Conservation (phyloP, 1,140 invertebrate genomes). For the Pseudomyrmex sp. region DNA sequence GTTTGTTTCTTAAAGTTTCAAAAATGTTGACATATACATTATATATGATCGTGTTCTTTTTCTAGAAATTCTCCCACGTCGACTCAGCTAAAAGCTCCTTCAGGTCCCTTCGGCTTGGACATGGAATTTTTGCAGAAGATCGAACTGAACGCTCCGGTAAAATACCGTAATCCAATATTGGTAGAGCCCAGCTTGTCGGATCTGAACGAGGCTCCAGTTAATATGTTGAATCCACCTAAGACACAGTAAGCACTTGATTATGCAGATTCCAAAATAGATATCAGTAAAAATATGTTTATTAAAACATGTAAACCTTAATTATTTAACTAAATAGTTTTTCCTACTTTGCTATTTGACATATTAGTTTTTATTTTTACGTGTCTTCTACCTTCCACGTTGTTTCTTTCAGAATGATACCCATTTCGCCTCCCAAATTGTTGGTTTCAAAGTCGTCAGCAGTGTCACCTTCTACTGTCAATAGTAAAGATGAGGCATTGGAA, state of each 20-base stretch:
- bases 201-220: slow-evolving; percentile 73
- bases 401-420: slow-evolving; percentile 82
- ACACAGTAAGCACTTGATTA: slow-evolving; percentile 72
- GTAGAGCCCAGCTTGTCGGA: slow-evolving; percentile 83
- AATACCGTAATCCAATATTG: slow-evolving; percentile 83
- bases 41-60: slow-evolving; percentile 34
- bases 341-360: background rate
- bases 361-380: no score
- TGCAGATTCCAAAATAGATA: slow-evolving; percentile 18
- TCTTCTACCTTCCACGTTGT: slow-evolving; percentile 68
- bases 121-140: slow-evolving; percentile 88
- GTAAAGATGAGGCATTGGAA: slow-evolving; percentile 85
- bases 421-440: slow-evolving; percentile 85
- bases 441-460: slow-evolving; percentile 76
- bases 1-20: background rate
- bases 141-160: slow-evolving; percentile 83
- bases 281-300: background rate
- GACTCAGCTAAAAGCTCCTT: slow-evolving; percentile 82
- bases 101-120: slow-evolving; percentile 90
- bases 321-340: background rate
- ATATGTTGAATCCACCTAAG: slow-evolving; percentile 69
- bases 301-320: background rate
- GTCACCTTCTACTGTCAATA: slow-evolving; percentile 69
- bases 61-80: slow-evolving; percentile 77
- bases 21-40: background rate